Percentiles rank a stretch among this genome's conserved stretches.
Conservation (phyloP, 2,888 invertebrate genomes). For the Amitus sp. region DNA sequence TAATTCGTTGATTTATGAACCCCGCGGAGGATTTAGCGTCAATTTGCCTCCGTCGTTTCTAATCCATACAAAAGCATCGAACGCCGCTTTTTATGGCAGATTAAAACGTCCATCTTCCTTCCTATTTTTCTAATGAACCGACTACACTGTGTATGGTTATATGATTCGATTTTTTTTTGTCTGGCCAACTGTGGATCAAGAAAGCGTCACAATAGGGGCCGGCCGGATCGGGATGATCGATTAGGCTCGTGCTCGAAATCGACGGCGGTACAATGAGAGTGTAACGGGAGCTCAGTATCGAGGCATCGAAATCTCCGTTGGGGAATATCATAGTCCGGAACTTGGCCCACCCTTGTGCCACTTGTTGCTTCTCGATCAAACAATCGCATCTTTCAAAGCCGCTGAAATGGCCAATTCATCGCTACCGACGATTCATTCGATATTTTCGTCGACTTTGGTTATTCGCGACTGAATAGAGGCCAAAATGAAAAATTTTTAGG, state of each 20-base stretch:
- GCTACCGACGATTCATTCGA: too few species aligned
- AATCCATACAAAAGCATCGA: background rate
- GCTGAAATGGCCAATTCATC: too few species aligned
- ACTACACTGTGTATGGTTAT: too few species aligned
- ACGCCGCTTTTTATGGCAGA: background rate
- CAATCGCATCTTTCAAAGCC: constrained; percentile 6
- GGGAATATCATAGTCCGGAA: constrained; percentile 8
- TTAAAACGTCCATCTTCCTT: background rate
- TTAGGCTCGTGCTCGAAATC: background rate
- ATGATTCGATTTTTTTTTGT: background rate
- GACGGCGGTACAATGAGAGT: background rate
- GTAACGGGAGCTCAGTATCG: constrained; percentile 15
- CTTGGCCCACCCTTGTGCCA: constrained; percentile 13
- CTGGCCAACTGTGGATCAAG: background rate
- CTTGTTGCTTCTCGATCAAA: constrained; percentile 25
- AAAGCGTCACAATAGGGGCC: too few species aligned
- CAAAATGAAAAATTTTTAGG: too few species aligned
- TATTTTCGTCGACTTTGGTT: too few species aligned
- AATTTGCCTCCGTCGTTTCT: background rate
- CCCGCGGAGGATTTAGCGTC: background rate
- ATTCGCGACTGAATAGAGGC: too few species aligned
- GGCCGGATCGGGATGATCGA: constrained; percentile 3
- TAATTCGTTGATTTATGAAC: constrained; percentile 9
- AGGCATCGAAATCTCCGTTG: constrained; percentile 25
- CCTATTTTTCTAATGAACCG: constrained; percentile 1